A percentile compares a stretch with the other conserved stretches of the same genome.
These are phyloP conservation scores for Paracentrotus lividus DNA, from an alignment of 53 echinoderm and acorn worm genomes.

Conservation along the genomic window DNA sequence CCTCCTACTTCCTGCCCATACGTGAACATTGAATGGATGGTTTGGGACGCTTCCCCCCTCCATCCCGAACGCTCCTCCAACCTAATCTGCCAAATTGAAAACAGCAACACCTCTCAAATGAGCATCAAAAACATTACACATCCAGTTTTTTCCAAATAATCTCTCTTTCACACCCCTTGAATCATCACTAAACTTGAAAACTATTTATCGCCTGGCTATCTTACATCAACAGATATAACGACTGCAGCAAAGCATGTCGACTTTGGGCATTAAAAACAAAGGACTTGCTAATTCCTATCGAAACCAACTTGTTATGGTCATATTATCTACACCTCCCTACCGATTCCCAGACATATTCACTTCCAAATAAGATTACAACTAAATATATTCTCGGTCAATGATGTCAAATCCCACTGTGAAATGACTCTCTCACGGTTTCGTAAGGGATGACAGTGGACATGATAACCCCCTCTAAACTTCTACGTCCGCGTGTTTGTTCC, in stretches of 20 bases:
- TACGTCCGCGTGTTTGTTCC: neutral
- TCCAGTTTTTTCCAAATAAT: neutral
- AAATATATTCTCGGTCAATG: slow-evolving; percentile 24
- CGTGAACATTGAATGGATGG: slow-evolving; percentile 37
- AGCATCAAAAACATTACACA: slow-evolving; percentile 43
- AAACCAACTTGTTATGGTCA: slow-evolving; percentile 7
- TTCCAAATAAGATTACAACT: slow-evolving; percentile 37
- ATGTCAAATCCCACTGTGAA: neutral
- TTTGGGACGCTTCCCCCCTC: slow-evolving; percentile 41
- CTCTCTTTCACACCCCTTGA: slow-evolving; percentile 31
- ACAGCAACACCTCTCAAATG: slow-evolving; percentile 17
- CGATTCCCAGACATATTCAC: slow-evolving; percentile 41
- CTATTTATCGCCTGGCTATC: neutral
- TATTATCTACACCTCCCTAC: neutral
- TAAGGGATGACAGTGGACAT: neutral
- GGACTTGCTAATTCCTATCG: neutral
- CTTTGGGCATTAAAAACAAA: neutral
- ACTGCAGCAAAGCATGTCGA: neutral
- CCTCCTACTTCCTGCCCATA: slow-evolving; percentile 42
- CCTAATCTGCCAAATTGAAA: slow-evolving; percentile 44
- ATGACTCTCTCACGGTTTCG: neutral
- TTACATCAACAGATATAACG: neutral
- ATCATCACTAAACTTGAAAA: neutral
- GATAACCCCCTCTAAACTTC: neutral
- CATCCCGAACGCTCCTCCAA: slow-evolving; percentile 24